Evolutionary conservation across 2,888 invertebrate genomes (phyloP), one percentile per base, ranked within the genome.

Genomic region (Cataglyphis livida): DNA sequence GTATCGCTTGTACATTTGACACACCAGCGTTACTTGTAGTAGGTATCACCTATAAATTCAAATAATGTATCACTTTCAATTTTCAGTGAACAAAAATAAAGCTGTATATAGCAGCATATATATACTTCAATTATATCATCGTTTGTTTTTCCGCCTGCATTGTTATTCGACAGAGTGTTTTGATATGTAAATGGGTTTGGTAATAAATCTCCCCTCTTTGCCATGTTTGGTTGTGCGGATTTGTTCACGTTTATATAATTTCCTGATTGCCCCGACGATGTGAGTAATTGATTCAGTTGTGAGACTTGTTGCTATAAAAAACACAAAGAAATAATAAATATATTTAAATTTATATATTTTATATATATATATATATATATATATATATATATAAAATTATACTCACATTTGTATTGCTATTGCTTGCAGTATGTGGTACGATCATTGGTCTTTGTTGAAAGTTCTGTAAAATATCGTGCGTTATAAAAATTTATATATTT

Each of bases 41-140:
- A 38, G 81, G 73, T 3, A 61, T 15, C 12, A 79, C 5, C 81
- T 81, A 21, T 21, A 62, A 81, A 62, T 62, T 41, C 57, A 59
- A 59, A 78, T 44, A 59, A 9, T 21, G 4, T 28, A 70, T 76
- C 32, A 75, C 10, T 35, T 35, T 21, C 21, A 57, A 15, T 0
- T 41, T 44, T 28, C 21, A 54, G 41, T 9, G 25, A n/a, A 57
- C 12, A 44, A 7, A 76, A 28, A 64, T 18, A 62, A 73, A 61
- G n/a, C 5, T 0, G 2, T 18, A 51, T n/a, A 18, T 7, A 28
- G 15, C 18, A 65, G 9, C 28, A 3, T 4, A 38, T 9, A 18
- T 66, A 66, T 65, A 78, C 78, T 44, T 78, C 70, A n/a, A 78
- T 59, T 38, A 78, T 5, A 7, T 75, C 62, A 21, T 83, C 61